Evolutionary conservation across 2,113 vertebrate genomes (phyloP).

Genomic region (Heptranchias perlo): DNA sequence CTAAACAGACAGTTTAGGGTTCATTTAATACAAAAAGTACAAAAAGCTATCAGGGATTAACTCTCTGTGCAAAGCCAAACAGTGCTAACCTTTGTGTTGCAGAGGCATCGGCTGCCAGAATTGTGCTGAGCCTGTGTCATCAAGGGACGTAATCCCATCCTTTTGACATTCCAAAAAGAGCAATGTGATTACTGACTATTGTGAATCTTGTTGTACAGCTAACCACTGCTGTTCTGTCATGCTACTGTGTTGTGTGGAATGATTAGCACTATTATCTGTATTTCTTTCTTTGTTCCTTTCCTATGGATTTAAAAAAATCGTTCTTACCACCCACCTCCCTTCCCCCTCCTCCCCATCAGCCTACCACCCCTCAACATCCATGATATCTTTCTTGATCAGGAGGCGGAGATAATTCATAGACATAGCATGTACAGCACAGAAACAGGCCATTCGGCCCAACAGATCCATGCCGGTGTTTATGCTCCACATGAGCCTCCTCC

Average conservation of each 20-base stretch:
- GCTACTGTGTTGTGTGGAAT: conserved; percentile 22
- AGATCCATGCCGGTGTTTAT: too few relatives aligned
- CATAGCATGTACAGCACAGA: too few relatives aligned
- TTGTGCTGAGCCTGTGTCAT: conserved; percentile 31
- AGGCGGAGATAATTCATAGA: not conserved
- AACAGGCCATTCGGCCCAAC: too few relatives aligned
- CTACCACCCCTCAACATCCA: not conserved
- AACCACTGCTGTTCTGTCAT: conserved; percentile 2
- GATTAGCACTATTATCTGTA: conserved; percentile 23
- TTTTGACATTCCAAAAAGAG: conserved; percentile 28
- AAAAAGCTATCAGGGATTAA: conserved; percentile 26
- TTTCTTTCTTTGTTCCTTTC: conserved; percentile 31
- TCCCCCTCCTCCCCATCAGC: not conserved
- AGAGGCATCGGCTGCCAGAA: conserved; percentile 14
- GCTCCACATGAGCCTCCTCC: too few relatives aligned
- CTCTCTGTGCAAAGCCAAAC: conserved; percentile 33
- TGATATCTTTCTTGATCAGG: not conserved
- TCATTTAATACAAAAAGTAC: conserved; percentile 33
- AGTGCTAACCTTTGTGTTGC: conserved; percentile 35
- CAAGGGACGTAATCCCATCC: conserved; percentile 32
- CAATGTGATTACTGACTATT: conserved; percentile 31
- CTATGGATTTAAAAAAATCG: not conserved
- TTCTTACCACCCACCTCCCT: not conserved
- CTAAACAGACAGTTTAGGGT: conserved; percentile 31
- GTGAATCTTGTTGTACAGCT: conserved; percentile 15